These are phyloP conservation scores for Luffia ferchaultella DNA, from an alignment of 2,888 invertebrate genomes.

Conservation along the genomic window DNA sequence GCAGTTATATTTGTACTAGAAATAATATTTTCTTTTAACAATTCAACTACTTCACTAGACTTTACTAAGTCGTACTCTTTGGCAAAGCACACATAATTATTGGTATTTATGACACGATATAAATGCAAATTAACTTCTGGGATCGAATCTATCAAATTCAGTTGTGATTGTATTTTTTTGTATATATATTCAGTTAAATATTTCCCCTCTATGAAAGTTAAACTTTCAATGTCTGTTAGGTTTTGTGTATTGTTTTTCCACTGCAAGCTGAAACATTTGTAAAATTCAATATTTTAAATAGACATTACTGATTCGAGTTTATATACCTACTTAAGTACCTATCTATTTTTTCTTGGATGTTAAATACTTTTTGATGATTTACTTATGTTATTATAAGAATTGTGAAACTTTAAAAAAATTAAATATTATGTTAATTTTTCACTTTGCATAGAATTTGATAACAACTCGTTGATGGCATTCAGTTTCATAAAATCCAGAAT, in stretches of 20 bases:
- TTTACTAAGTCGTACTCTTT: slow-evolving; percentile 40
- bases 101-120: slow-evolving; percentile 26
- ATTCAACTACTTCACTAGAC: slow-evolving; percentile 42
- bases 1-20: slow-evolving; percentile 33
- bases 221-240: slow-evolving; percentile 28
- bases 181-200: slow-evolving; percentile 37
- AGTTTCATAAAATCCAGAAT: too few relatives aligned
- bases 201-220: slow-evolving; percentile 47
- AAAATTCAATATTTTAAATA: too few relatives aligned
- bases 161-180: slow-evolving; percentile 20
- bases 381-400: too few relatives aligned
- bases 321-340: too few relatives aligned
- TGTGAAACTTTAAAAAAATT: too few relatives aligned
- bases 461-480: too few relatives aligned
- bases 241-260: slow-evolving; percentile 25
- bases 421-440: too few relatives aligned
- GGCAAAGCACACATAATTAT: slow-evolving; percentile 37
- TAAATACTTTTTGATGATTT: too few relatives aligned
- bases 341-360: too few relatives aligned
- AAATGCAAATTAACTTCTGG: slow-evolving; percentile 33
- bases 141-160: slow-evolving; percentile 32
- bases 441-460: too few relatives aligned
- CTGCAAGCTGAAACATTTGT: slow-evolving; percentile 30
- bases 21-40: slow-evolving; percentile 31
- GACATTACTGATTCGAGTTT: too few relatives aligned